Evolutionary conservation across 1,140 invertebrate genomes (phyloP).

Genomic region (Lasioglossum baleicum): DNA sequence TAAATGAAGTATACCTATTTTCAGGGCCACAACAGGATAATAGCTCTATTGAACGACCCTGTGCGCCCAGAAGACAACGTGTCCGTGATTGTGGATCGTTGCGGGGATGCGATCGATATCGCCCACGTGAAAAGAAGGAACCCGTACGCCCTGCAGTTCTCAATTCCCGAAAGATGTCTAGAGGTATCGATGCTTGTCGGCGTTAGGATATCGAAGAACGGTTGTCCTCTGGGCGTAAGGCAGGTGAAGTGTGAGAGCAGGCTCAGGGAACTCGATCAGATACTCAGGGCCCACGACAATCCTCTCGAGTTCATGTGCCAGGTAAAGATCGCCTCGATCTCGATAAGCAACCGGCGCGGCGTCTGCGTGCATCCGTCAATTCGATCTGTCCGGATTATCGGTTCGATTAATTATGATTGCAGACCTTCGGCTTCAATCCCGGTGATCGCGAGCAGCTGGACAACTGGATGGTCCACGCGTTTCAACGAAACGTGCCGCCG

Average conservation of each 20-base stretch:
- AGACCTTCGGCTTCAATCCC: conserved; percentile 89
- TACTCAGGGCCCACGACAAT: conserved; percentile 88
- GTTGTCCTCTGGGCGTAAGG: conserved; percentile 86
- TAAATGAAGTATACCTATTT: neutral
- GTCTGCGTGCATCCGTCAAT: neutral
- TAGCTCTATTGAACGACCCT: conserved; percentile 88
- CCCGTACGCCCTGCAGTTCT: conserved; percentile 89
- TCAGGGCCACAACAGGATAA: conserved; percentile 90
- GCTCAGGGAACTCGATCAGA: conserved; percentile 89
- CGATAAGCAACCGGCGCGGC: too few species aligned
- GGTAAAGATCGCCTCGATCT: conserved; percentile 76
- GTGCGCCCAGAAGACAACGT: conserved; percentile 86
- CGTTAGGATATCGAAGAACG: conserved; percentile 89
- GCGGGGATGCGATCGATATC: conserved; percentile 88
- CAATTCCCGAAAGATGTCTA: conserved; percentile 87
- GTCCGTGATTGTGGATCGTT: conserved; percentile 88
- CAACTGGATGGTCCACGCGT: conserved; percentile 88
- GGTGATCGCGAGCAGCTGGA: conserved; percentile 89
- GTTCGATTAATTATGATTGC: conserved; percentile 19
- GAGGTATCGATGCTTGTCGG: conserved; percentile 91
- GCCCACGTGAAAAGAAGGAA: conserved; percentile 88
- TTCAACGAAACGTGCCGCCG: conserved; percentile 90
- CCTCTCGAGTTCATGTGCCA: conserved; percentile 93
- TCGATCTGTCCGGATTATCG: neutral
- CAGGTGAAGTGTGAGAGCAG: conserved; percentile 93